Evolutionary conservation across 2,797 vertebrate species (phyloP).

Genomic region (Tympanoctomys barrerae): DNA sequence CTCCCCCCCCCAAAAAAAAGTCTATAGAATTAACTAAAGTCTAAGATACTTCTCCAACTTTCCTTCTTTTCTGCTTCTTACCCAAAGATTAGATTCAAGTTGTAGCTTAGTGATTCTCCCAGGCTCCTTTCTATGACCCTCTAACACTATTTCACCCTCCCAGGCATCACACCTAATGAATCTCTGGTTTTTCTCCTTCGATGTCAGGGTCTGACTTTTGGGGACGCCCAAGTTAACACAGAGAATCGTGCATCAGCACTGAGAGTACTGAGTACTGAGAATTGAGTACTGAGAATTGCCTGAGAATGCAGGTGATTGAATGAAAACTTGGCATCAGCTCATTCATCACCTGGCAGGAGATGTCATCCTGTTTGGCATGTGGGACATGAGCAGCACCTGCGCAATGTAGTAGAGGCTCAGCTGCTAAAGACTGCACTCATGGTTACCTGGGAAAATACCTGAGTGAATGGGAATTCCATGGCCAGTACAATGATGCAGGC

Average conservation of each 20-base stretch:
- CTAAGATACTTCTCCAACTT: not conserved
- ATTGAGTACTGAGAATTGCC: not conserved
- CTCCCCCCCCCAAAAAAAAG: too few relatives aligned
- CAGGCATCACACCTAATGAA: not conserved
- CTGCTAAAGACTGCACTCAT: not conserved
- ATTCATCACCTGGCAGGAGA: not conserved
- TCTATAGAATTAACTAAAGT: not conserved
- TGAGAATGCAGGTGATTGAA: not conserved
- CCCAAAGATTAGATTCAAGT: not conserved
- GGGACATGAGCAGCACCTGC: not conserved
- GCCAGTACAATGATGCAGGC: not conserved
- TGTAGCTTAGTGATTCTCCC: not conserved
- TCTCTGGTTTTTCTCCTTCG: not conserved
- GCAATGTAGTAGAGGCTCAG: not conserved
- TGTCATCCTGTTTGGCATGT: not conserved
- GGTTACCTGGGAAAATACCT: not conserved
- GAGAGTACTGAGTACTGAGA: not conserved
- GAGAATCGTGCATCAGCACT: too few relatives aligned
- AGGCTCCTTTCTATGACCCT: not conserved
- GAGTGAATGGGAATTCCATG: not conserved
- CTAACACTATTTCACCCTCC: not conserved
- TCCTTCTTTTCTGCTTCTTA: not conserved
- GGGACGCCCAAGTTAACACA: not conserved
- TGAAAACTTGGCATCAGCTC: not conserved
- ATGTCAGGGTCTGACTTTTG: not conserved